Evolutionary conservation across 92 coral and sea anemone genomes (phyloP), one percentile per base, ranked within the genome.

Genomic region (Muricea muricata): DNA sequence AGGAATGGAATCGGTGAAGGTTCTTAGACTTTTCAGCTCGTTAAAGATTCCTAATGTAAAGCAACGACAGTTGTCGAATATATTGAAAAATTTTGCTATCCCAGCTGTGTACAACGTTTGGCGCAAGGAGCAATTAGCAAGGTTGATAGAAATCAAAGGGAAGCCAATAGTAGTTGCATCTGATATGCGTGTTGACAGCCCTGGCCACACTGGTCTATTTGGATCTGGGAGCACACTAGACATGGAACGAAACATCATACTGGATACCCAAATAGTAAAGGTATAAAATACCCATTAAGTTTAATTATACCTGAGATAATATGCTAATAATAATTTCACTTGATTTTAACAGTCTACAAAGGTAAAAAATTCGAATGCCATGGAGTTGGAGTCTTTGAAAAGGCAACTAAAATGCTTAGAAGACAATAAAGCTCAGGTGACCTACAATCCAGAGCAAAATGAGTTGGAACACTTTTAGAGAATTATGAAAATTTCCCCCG

Each of bases 171-270:
- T 34, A 29, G 65, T 85, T 75, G 89, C 89, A 46, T 85, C 84
- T 20, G 84, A 76, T 50, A 76, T 85, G 89, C 73, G 89, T 60
- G 89, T 85, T 80, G 78, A 85, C 75, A 85, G 89, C 45, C 89
- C 89, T 34, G 84, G 89, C 58, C 89, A 85, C 52, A 33, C 60
- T 35, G 89, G 89, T 39, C 84, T 85, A 2, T 12, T 85, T 71
- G 78, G 78, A 5, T 72, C 78, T 5, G 78, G 78, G 25, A 72
- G 78, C 26, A 72, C 87, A 34, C 21, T 83, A 34, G 87, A 83
- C 68, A 80, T 83, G 24, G 80, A 47, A 55, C 73, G 57, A 42
- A 83, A 83, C 31, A 56, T 81, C 18, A 56, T 83, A 70, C 82
- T 83, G 42, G 87, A 83, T 63, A 83, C 87, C 50, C 81, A 82